Evolutionary conservation across 2,797 vertebrate genomes (phyloP), one percentile per base, ranked within the genome.

Genomic region (Pipistrellus pygmaeus): DNA sequence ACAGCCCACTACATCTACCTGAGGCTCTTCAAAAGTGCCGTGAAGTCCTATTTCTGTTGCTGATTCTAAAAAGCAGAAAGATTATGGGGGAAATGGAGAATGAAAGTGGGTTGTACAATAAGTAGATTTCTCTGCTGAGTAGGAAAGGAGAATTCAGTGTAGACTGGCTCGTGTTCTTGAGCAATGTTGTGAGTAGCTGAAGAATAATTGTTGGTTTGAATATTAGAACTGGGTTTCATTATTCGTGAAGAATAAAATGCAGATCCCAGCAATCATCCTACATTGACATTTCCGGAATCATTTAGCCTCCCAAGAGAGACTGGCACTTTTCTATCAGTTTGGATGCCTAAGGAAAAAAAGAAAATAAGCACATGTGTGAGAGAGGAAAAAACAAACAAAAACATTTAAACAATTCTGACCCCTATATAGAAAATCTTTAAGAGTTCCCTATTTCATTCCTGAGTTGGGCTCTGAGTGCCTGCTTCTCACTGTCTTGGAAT

Each of bases 321-420:
- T 85, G 86, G 91, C 78, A 91, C 30, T 90, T 95, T 55, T 38
- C 35, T 0, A 84, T 89, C 75, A 95, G 51, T 80, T 84, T 92
- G 38, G 13, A 92, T 5, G 25, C 93, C 76, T 95, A n/a, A 8
- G 53, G 30, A 32, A n/a, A 35, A 35, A 77, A 35, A 73, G 1
- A 10, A 92, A 78, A 35, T 62, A 80, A 93, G n/a, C 21, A 77
- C 25, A 48, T 48, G 7, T 60, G 20, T 94, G n/a, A 95, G 41
- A 62, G 53, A 30, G 11, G 18, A 30, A 53, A 76, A 76, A 23
- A 51, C 23, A 86, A 51, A 53, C 30, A 44, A 62, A 62, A 27
- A 69, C n/a, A 48, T n/a, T 23, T 38, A 21, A 88, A 83, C 9
- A 72, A 11, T 7, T 41, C 20, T 44, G 62, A 35, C 27, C 17